A percentile compares a stretch with the other conserved stretches of the same genome.
Evolutionary conservation across 2,888 invertebrate species (phyloP).

Genomic region (Diarsia dahlii): DNA sequence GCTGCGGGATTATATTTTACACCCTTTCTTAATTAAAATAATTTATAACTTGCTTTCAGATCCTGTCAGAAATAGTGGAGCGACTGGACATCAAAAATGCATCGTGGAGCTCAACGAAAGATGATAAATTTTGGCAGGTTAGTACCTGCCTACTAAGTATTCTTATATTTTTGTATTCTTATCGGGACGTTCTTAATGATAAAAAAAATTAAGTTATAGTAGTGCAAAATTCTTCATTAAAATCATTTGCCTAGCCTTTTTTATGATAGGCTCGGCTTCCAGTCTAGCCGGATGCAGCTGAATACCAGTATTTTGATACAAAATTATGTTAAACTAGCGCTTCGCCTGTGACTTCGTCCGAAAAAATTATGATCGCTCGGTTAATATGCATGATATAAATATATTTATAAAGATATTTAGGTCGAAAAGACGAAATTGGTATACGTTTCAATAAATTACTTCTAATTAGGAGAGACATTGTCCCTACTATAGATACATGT

Average conservation of each 20-base stretch:
- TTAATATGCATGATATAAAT: no score
- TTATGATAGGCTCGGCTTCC: no score
- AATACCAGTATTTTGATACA: no score
- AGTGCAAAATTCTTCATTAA: no score
- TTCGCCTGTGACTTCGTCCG: no score
- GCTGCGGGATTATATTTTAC: conserved; percentile 18
- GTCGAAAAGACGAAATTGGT: background rate
- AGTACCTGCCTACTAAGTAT: conserved; percentile 1
- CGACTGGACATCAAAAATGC: conserved; percentile 90
- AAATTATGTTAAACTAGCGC: no score
- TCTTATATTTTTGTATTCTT: no score
- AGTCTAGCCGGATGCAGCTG: no score
- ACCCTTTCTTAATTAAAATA: conserved; percentile 13
- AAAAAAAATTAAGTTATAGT: no score
- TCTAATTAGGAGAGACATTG: conserved; percentile 9
- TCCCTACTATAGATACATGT: background rate
- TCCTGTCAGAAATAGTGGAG: conserved; percentile 88
- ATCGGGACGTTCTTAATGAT: background rate
- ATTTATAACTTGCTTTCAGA: conserved; percentile 71
- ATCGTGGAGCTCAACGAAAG: conserved; percentile 89
- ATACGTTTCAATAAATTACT: conserved; percentile 20
- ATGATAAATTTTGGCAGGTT: conserved; percentile 89
- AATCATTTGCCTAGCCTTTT: no score
- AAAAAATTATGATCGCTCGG: no score
- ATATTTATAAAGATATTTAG: background rate